Evolutionary conservation across 2,113 vertebrate species (phyloP), one percentile per base, ranked within the genome.

Genomic region (Passer montanus): DNA sequence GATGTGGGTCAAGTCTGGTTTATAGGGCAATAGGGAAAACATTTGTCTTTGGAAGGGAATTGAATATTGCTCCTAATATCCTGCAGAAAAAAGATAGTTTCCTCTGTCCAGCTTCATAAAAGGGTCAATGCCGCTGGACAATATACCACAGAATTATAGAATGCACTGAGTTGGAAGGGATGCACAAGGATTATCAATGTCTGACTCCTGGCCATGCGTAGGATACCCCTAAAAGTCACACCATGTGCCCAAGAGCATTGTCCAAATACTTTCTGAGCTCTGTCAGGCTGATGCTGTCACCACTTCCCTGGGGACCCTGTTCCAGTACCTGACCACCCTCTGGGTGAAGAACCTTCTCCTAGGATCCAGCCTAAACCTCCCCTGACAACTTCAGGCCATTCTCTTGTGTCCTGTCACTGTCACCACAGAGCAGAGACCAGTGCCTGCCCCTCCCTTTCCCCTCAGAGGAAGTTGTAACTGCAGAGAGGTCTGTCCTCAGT

Each of bases 231-330:
- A 37, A 27, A 10, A 59, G 14, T 50, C 22, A 21, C 4, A 50
- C 26, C 10, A 18, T 11, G 8, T 67, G 37, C 31, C 21, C 1
- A 1, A 76, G 2, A 15, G 21, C 4, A 11, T 35, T 50, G 17
- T 27, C 35, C 44, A 76, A 76, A 67, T 4, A 15, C 72, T 58
- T 41, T 2, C 3, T 59, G 52, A 9, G 22, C 10, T 50, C 82
- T 49, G 39, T 27, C n/a, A 30, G 41, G 30, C 41, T 63, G 41
- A 8, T 53, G 41, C 47, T 62, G 24, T 63, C 8, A 30, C 28
- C 28, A 16, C 2, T 39, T 16, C 9, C 24, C 30, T 30, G 20
- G 16, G 10, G 12, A 55, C 5, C n/a, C 35, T 47, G 15, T 70
- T 62, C 15, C 23, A 62, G 19, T 39, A 19, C 19, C n/a, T 3